phyloP scores from a whole-genome alignment of 2,113 vertebrate genomes.

The Propithecus coquereli region DNA sequence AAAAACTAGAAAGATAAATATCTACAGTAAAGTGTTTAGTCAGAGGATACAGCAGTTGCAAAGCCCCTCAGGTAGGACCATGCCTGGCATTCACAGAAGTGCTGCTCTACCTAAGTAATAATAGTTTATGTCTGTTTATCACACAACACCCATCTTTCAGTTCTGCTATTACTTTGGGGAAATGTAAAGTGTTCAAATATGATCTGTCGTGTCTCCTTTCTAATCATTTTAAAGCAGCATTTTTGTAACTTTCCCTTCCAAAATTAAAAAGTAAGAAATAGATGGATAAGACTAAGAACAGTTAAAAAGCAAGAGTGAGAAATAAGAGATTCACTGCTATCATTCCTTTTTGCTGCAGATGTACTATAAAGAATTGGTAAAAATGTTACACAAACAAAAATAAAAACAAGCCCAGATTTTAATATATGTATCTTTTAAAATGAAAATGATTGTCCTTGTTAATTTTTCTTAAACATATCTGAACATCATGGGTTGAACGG shows the following conservation, averaged over 20 bases:
- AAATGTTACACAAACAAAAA: background rate
- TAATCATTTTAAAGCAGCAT: background rate
- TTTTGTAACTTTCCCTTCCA: background rate
- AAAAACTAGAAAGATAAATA: background rate
- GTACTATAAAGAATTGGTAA: background rate
- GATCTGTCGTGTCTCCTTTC: background rate
- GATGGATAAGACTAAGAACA: background rate
- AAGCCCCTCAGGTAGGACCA: background rate
- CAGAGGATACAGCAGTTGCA: background rate
- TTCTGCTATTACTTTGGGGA: background rate
- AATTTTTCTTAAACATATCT: background rate
- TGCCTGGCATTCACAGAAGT: background rate
- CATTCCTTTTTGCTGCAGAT: background rate
- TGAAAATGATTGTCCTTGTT: background rate
- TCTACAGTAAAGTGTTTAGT: background rate
- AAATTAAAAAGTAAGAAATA: background rate
- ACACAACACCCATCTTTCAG: background rate
- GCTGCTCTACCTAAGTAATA: background rate
- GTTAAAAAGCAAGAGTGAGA: slow-evolving; percentile 1
- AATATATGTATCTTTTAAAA: background rate
- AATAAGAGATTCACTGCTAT: background rate
- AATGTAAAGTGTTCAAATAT: background rate
- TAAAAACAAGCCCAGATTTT: background rate
- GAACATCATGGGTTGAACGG: background rate
- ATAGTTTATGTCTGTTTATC: background rate